These are phyloP conservation scores for Neodontobutis hainanensis DNA, from an alignment of 2,113 vertebrate genomes.

Conservation along the genomic window DNA sequence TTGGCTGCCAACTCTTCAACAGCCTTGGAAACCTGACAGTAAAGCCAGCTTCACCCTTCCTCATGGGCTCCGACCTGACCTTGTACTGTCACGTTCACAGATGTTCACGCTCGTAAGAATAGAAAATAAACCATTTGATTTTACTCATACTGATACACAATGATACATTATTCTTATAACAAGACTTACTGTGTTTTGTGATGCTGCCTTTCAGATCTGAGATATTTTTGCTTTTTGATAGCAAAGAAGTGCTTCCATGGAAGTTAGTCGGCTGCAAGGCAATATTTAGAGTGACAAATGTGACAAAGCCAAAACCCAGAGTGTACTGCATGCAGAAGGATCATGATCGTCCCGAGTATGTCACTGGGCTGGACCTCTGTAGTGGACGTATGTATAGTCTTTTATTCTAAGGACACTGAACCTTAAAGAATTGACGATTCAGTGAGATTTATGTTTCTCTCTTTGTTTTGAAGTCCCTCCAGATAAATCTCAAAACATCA, in stretches of 20 bases:
- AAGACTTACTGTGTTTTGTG: not conserved
- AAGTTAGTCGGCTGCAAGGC: constrained; percentile 53
- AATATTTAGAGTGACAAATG: constrained; percentile 41
- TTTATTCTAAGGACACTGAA: too few species aligned
- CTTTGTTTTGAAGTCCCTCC: constrained; percentile 59
- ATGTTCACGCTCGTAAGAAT: constrained; percentile 21
- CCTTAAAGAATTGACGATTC: too few species aligned
- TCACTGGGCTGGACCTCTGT: constrained; percentile 53
- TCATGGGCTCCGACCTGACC: constrained; percentile 72
- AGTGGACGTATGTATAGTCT: constrained; percentile 70
- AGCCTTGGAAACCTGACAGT: constrained; percentile 58
- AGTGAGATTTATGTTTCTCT: not conserved
- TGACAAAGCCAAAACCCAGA: constrained; percentile 7
- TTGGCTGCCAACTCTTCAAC: not conserved
- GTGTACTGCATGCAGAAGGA: constrained; percentile 52
- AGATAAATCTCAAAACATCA: constrained; percentile 62
- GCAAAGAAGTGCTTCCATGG: not conserved
- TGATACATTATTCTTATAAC: not conserved
- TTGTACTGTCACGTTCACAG: constrained; percentile 61
- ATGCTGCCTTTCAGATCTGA: constrained; percentile 15
- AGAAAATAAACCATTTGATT: not conserved
- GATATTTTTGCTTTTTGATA: constrained; percentile 40
- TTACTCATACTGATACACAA: not conserved
- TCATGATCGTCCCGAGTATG: accelerated
- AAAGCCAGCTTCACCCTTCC: constrained; percentile 55